Base-by-base conservation (phyloP, 2,113 vertebrate species). In the Sarotherodon lohbergeri region DNA sequence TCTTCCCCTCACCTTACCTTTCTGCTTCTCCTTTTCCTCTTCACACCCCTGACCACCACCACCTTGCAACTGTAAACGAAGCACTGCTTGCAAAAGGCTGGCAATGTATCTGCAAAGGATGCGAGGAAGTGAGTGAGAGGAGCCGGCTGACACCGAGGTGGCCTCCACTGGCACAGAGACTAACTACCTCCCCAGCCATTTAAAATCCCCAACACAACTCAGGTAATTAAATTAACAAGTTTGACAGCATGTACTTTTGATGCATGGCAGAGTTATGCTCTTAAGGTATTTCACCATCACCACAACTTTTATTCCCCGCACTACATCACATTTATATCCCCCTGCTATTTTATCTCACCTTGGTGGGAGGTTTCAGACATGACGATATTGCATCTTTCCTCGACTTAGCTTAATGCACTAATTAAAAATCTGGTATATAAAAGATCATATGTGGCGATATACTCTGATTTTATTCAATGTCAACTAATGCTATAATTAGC, bases 151-250 rank as follows among this genome's bases (percentile, higher is more conserved):
- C 90, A 88, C 76, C 0, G 29, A 88, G 82, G 85, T 93, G 90
- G 90, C 87, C 92, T 93, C 90, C 84, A 52, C 83, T 93, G 82
- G 93, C 85, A 93, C 79, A 10, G 81, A 88, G 39, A 93, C 83
- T 82, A 90, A 84, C 85, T 89, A 80, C 79, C 88, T 87, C 88
- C 81, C 84, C 78, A 80, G 83, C 63, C 82, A 61, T 91, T 87
- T 88, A 85, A 90, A 92, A 89, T 88, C 89, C 91, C 82, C 66
- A 83, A 79, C 81, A 92, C 92, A 90, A 93, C 89, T 93, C 92
- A 63, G 89, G 90, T 90, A 91, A 93, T 93, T 91, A 93, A 95
- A 96, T 93, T 89, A 95, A 90, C 89, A 90, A 90, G 81, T 90
- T 92, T 56, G 87, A 88, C 79, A 86, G 79, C 48, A 13, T 88